Evolutionary conservation across 2,797 vertebrate genomes (phyloP), one percentile per base, ranked within the genome.

Genomic region (Poeciliopsis infans): DNA sequence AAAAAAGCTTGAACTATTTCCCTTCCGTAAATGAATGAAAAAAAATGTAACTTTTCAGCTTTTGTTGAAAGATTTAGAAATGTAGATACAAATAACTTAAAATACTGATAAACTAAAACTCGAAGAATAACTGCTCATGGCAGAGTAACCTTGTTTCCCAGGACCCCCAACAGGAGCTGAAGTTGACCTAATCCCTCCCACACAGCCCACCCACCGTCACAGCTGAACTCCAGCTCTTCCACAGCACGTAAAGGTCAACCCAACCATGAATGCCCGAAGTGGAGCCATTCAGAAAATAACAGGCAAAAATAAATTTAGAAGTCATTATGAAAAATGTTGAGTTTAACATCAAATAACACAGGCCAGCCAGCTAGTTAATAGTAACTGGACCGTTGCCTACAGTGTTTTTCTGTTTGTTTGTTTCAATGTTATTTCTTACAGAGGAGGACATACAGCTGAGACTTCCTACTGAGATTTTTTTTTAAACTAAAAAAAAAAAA

Each of bases 151-250:
- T 84, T 43, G 57, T 88, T 85, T 89, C 83, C 86, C 79, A 83
- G 75, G 39, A 79, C 86, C 80, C 79, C 77, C 79, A 57, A 79
- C 87, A 84, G 85, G 83, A 88, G 87, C 85, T 78, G 73, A 78
- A 89, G 89, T 89, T 89, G 89, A 92, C 86, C 90, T 85, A 86
- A 85, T 83, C 81, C 88, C 79, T 87, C 85, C 78, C 72, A 83
- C 86, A 75, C 80, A 86, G 77, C 57, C 79, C 83, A 83, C 79
- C 83, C 83, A 79, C 74, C 77, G 80, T 83, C 86, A 90, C 80
- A 81, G 79, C 75, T 75, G 86, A 90, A 86, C 79, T 83, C 82
- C 80, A 71, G 61, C 86, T 82, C 84, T 82, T 84, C 78, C 80
- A 80, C 79, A 77, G 66, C 61, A 75, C 6, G 45, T 74, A 87